phyloP scores from a whole-genome alignment of 2,888 invertebrate genomes.

The Cephus sareptanus region DNA sequence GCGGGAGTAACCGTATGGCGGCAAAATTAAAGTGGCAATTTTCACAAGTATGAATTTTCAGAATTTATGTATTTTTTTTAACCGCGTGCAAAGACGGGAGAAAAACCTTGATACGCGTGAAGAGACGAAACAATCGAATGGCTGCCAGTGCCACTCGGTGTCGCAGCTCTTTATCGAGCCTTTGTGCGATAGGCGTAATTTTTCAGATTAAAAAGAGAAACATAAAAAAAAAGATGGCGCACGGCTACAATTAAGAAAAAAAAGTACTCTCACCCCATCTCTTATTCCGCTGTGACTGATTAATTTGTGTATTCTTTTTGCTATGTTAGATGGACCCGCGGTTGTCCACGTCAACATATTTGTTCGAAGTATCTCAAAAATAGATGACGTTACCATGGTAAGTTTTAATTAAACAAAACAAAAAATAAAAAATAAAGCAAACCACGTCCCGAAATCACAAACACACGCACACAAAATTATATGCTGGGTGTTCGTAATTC shows the following conservation, averaged over 20 bases:
- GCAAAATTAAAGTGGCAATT: background rate
- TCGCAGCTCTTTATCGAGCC: background rate
- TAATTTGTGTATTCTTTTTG: conserved; percentile 64
- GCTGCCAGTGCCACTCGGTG: background rate
- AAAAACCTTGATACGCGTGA: background rate
- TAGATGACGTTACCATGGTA: conserved; percentile 99
- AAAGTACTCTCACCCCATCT: conserved; percentile 23
- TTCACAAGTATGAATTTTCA: background rate
- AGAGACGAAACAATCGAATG: background rate
- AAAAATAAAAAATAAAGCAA: conserved; percentile 34
- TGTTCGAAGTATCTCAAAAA: conserved; percentile 98
- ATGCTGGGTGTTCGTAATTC: conserved; percentile 47
- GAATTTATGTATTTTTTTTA: background rate
- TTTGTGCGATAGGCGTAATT: background rate
- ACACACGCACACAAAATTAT: conserved; percentile 48
- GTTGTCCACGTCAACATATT: conserved; percentile 97
- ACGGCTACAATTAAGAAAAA: background rate
- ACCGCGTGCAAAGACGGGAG: background rate
- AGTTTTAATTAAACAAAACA: conserved; percentile 69
- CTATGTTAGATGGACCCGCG: conserved; percentile 88
- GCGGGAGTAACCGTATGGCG: background rate
- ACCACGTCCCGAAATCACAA: conserved; percentile 45
- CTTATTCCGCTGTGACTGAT: conserved; percentile 49
- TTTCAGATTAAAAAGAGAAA: background rate
- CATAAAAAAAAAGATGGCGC: conserved; percentile 2